Base-by-base conservation (phyloP, 2,113 vertebrate genomes). In the Acinonyx jubatus region DNA sequence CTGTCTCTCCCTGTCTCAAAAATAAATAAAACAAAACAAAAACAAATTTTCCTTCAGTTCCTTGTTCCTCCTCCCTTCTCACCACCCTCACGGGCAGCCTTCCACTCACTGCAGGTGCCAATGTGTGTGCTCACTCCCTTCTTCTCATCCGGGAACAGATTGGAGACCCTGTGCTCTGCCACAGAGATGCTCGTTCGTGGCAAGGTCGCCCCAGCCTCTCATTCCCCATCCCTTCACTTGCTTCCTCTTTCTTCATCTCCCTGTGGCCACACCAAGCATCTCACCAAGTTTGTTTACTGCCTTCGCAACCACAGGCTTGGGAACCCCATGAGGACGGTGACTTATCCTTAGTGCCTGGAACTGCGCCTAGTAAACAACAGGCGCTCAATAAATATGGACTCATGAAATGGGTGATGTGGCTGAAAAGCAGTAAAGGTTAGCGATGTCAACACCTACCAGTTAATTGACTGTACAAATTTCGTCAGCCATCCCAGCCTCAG, bases 71-170 rank as follows among this genome's bases (percentile, higher is more conserved):
- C 61, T 69, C 6, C 11, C 18, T 68, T 76, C n/a, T 79, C 13
- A 4, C 41, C 14, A 33, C 55, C 50, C 45, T 57, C 18, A 3
- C 9, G 50, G 13, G 13, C 31, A 36, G 14, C 19, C 4, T 73
- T 50, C 76, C 50, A 3, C 1, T 5, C 27, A 23, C 13, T 1
- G 45, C 45, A n/a, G 25, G 5, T 19, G 15, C 19, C 1, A 36
- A 25, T 0, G 1, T 0, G 6, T 33, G 9, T 16, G 10, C 29
- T 23, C 65, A 29, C 6, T 18, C n/a, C 16, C 27, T 48, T 73
- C 82, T 90, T 61, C 50, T 29, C 27, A 0, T 41, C 21, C 9
- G 9, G 78, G 41, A 31, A n/a, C 57, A 38, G 52, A 25, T 1
- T 10, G 87, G 45, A 16, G 21, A 41, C 19, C 2, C 0, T 10